Evolutionary conservation across 2,888 invertebrate genomes (phyloP), one percentile per base, ranked within the genome.

Genomic region (Drosophila birchii): DNA sequence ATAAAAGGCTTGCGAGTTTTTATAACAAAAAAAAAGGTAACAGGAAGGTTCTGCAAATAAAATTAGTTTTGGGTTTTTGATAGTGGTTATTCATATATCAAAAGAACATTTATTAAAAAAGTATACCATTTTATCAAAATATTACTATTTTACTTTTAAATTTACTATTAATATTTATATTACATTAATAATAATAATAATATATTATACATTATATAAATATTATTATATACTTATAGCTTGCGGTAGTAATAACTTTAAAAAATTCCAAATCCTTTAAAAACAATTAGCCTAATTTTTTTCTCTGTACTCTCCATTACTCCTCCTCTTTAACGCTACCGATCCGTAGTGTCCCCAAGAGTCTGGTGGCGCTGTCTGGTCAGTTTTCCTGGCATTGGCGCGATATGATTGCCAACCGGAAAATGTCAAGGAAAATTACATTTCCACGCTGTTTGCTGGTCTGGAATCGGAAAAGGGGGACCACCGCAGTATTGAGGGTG

Each of bases 341-440:
- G 38, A 41, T 57, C 16, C 54, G 54, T 47, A 67, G 47, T 60
- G 61, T 41, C 38, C 45, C 64, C 63, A 63, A 64, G 49, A 53
- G 66, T 66, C 59, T 54, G 62, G 59, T 38, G 57, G 67, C 51
- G 55, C 26, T 70, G 70, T 78, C 61, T 61, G 47, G 51, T 71
- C 66, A 43, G 55, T 78, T 78, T 77, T 77, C 64, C 86, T 88
- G 86, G 88, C 77, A 83, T 72, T 79, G 87, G 77, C 76, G 86
- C 88, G 88, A 89, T 83, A 86, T 89, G 86, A 89, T 89, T 86
- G 86, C 89, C 77, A 86, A 86, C 88, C 86, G 84, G 89, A 88
- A 87, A 80, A 81, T 81, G 83, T 80, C 78, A 80, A 79, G 78
- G 89, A 87, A 88, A 86, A 89, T 87, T 88, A 88, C 81, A 81